Evolutionary conservation across 2,888 invertebrate genomes (phyloP).

Genomic region (Archips xylosteana): DNA sequence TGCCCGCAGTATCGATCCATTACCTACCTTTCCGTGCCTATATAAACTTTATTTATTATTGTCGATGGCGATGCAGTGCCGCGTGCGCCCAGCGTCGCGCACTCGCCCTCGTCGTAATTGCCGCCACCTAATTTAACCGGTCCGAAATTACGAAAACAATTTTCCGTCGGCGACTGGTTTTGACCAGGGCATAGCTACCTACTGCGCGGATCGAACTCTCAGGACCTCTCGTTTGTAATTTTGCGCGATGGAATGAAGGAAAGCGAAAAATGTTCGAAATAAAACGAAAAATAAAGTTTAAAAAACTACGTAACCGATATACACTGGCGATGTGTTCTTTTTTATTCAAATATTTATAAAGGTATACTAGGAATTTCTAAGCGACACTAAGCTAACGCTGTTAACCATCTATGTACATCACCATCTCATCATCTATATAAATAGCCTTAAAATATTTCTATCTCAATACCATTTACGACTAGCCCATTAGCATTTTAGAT

Average conservation of each 20-base stretch:
- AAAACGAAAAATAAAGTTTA: neutral
- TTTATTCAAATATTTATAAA: too few species aligned
- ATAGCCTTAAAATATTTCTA: too few species aligned
- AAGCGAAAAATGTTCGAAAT: neutral
- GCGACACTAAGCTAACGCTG: too few species aligned
- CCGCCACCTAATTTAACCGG: constrained; percentile 38
- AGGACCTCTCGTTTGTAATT: neutral
- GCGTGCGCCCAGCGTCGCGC: constrained; percentile 7
- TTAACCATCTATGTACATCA: too few species aligned
- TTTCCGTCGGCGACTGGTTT: constrained; percentile 37
- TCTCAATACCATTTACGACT: too few species aligned
- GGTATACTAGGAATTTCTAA: too few species aligned
- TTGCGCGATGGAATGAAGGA: neutral
- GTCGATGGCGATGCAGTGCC: neutral
- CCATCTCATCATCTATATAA: too few species aligned
- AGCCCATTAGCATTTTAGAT: too few species aligned
- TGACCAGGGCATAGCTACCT: constrained; percentile 8
- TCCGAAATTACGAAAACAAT: constrained; percentile 37
- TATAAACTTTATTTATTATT: neutral
- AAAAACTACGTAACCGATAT: neutral
- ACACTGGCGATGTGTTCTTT: too few species aligned
- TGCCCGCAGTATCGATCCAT: neutral
- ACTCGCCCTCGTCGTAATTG: constrained; percentile 21
- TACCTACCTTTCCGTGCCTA: neutral
- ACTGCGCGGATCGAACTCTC: neutral